Evolutionary conservation across 2,113 vertebrate genomes (phyloP), one percentile per base, ranked within the genome.

Genomic region (Coreoperca whiteheadi): DNA sequence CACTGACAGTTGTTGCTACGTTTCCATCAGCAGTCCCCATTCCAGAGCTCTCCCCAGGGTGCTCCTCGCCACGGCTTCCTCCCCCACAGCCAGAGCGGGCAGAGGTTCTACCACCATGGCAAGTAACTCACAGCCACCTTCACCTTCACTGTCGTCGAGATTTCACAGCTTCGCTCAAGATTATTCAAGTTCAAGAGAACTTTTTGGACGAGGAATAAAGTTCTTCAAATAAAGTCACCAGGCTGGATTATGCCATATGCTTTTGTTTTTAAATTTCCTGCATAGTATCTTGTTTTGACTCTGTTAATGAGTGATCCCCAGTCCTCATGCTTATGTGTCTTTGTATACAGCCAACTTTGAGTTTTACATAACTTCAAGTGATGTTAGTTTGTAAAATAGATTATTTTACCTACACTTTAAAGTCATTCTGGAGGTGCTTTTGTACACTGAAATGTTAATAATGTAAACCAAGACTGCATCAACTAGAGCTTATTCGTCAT

Each of bases 91-190:
- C 97, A 97, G 91, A 84, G 93, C 41, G 95, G 95, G 16, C 97
- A 97, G 76, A 94, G 97, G 79, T 97, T 97, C 91, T 98, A 98
- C 90, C 97, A 97, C 93, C 97, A 97, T 6, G 82, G 90, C 85
- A 96, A 96, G 88, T 96, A 91, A 90, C 70, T 56, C 48, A 2
- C 75, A 18, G 25, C 60, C 23, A 37, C 54, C 6, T 53, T 50
- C 41, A 5, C 18, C 65, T n/a, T n/a, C n/a, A n/a, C n/a, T n/a
- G 4, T 3, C 25, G 3, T 41, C 21, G 65, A 76, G 34, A 63
- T 25, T 30, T 78, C 66, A 25, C 34, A 16, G 30, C 79, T 64
- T 48, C n/a, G n/a, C n/a, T n/a, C n/a, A 23, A 34, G 70, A 74
- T 28, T n/a, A n/a, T n/a, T n/a, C n/a, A n/a, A n/a, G n/a, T n/a